Conservation (phyloP, 2,797 vertebrate genomes). For the Lates japonicus region DNA sequence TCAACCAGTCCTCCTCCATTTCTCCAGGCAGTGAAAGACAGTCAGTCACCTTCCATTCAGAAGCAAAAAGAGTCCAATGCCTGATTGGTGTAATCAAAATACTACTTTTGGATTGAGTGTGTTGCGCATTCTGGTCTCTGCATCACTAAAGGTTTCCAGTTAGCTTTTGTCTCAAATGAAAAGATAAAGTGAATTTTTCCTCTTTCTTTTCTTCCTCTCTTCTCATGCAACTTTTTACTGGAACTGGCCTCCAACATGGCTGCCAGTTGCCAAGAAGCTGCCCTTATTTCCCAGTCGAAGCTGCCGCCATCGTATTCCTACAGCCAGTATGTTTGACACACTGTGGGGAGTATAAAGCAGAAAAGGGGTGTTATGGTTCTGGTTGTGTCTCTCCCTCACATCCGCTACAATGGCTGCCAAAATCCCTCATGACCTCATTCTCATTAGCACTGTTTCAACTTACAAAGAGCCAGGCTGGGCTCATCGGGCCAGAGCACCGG, state of each 20-base stretch:
- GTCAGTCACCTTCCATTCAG: conserved; percentile 40
- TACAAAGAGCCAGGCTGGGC: conserved; percentile 55
- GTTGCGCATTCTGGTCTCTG: conserved; percentile 20
- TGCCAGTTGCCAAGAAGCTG: conserved; percentile 62
- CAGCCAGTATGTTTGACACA: conserved; percentile 63
- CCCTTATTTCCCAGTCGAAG: conserved; percentile 58
- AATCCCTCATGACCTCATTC: conserved; percentile 77
- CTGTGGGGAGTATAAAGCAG: conserved; percentile 49
- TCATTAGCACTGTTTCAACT: conserved; percentile 67
- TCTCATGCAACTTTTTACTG: conserved; percentile 60
- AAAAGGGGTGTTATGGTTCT: conserved; percentile 59
- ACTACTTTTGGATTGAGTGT: conserved; percentile 2
- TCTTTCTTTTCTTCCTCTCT: conserved; percentile 11
- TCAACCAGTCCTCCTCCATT: conserved; percentile 25
- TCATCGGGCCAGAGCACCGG: conserved; percentile 17
- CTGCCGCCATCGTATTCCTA: conserved; percentile 44
- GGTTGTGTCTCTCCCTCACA: conserved; percentile 66
- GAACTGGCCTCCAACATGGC: conserved; percentile 54
- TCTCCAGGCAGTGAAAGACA: conserved; percentile 48
- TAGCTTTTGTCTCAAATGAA: conserved; percentile 49
- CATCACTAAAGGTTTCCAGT: too few relatives aligned
- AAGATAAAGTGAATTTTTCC: conserved; percentile 45
- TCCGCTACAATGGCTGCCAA: conserved; percentile 69
- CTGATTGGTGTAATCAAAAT: conserved; percentile 41
- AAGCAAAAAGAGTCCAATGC: conserved; percentile 27